Percentiles rank a stretch among this genome's conserved stretches.
Evolutionary conservation across 2,888 invertebrate genomes (phyloP).

Genomic region (Ormia ochracea): DNA sequence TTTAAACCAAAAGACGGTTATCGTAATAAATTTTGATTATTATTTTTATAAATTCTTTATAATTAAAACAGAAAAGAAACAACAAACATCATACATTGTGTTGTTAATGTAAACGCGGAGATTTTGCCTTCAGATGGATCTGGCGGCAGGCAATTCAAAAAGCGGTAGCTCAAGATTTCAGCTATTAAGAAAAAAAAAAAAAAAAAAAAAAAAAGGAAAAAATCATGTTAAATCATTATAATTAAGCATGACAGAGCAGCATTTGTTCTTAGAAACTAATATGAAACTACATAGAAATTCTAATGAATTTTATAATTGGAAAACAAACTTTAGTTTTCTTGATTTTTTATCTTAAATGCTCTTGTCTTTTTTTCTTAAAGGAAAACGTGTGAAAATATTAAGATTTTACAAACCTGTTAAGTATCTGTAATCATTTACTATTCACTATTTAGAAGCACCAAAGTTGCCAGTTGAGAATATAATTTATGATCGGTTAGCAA

Average conservation of each 20-base stretch:
- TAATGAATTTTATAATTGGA: conserved; percentile 18
- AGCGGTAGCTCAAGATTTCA: conserved; percentile 28
- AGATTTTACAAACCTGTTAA: not conserved
- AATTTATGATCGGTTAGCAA: too few relatives aligned
- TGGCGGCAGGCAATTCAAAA: not conserved
- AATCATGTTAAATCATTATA: conserved; percentile 54
- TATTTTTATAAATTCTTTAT: conserved; percentile 27
- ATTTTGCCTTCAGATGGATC: conserved; percentile 22
- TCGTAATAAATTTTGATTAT: conserved; percentile 5
- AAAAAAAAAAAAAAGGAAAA: conserved; percentile 2
- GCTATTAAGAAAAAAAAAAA: not conserved
- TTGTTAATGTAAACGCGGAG: not conserved
- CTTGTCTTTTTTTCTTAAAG: not conserved
- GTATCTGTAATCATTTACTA: too few relatives aligned
- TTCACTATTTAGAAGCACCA: too few relatives aligned
- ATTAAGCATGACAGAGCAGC: conserved; percentile 55
- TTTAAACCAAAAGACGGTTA: conserved; percentile 9
- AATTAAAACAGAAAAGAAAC: conserved; percentile 3
- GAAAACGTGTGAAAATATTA: conserved; percentile 35
- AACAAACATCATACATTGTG: not conserved
- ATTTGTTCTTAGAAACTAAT: not conserved
- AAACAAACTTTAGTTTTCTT: not conserved
- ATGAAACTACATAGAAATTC: conserved; percentile 21
- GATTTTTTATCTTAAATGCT: not conserved
- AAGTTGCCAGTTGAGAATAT: too few relatives aligned